Conservation (phyloP, 2,113 vertebrate species). For the Tringa solitaria region DNA sequence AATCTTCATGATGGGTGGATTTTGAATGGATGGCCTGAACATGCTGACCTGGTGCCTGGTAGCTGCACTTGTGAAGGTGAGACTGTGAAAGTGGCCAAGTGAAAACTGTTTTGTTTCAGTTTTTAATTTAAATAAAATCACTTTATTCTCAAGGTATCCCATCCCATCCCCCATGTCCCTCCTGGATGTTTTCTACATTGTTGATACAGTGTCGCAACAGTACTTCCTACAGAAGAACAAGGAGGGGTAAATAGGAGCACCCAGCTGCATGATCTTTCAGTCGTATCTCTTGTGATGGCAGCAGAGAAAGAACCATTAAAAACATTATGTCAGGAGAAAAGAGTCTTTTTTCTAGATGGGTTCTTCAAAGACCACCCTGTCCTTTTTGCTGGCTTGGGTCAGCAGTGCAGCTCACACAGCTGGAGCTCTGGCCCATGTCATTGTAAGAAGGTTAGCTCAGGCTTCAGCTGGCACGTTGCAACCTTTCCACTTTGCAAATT, state of each 20-base stretch:
- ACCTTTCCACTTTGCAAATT: background rate
- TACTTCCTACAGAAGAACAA: background rate
- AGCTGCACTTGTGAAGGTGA: background rate
- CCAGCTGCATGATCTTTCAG: background rate
- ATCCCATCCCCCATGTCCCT: too few species aligned
- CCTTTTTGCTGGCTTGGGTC: background rate
- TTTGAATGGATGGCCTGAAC: background rate
- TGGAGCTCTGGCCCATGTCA: background rate
- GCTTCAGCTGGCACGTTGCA: background rate
- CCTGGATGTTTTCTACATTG: background rate
- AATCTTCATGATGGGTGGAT: background rate
- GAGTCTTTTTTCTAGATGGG: background rate
- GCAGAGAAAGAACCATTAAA: background rate
- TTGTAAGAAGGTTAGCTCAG: background rate
- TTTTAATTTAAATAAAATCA: background rate
- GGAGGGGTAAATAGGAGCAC: background rate
- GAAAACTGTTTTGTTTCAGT: background rate
- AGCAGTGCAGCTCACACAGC: background rate
- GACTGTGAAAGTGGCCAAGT: background rate
- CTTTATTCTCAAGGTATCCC: background rate
- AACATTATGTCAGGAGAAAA: background rate
- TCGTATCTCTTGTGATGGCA: background rate
- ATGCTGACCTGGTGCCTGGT: background rate
- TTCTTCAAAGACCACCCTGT: background rate
- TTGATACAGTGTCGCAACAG: background rate